phyloP scores from a whole-genome alignment of 2,888 invertebrate species.

The Aquatica leii region DNA sequence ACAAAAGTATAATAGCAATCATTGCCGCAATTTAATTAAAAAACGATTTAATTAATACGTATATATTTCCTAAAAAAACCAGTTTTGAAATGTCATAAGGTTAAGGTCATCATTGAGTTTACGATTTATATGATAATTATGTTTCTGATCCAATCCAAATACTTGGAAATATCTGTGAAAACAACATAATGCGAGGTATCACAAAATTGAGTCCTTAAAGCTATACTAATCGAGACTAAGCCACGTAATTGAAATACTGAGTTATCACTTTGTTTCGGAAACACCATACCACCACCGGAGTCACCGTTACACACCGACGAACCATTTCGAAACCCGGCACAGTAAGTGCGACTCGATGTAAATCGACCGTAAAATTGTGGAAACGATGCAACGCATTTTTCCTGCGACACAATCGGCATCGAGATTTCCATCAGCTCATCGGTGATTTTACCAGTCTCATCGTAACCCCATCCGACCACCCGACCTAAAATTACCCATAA shows the following conservation, averaged over 20 bases:
- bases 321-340: conserved; percentile 61
- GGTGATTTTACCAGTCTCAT: conserved; percentile 66
- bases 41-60: too few species aligned
- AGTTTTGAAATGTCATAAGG: background rate
- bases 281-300: conserved; percentile 59
- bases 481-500: conserved; percentile 48
- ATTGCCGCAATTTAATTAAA: too few species aligned
- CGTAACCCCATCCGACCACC: conserved; percentile 64
- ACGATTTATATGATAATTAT: conserved; percentile 17
- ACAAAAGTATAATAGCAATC: background rate
- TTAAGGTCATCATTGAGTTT: conserved; percentile 4
- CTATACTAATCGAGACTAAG: conserved; percentile 67
- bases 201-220: conserved; percentile 66
- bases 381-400: conserved; percentile 68
- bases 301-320: conserved; percentile 65
- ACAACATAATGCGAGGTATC: conserved; percentile 69
- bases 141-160: conserved; percentile 62
- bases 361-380: conserved; percentile 69
- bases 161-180: conserved; percentile 69
- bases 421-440: conserved; percentile 67
- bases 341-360: conserved; percentile 66
- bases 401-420: conserved; percentile 69
- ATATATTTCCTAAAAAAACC: background rate
- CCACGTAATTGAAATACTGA: conserved; percentile 58
- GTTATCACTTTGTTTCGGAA: conserved; percentile 44